Conservation (phyloP, 2,888 invertebrate species). For the Bugulina stolonifera region DNA sequence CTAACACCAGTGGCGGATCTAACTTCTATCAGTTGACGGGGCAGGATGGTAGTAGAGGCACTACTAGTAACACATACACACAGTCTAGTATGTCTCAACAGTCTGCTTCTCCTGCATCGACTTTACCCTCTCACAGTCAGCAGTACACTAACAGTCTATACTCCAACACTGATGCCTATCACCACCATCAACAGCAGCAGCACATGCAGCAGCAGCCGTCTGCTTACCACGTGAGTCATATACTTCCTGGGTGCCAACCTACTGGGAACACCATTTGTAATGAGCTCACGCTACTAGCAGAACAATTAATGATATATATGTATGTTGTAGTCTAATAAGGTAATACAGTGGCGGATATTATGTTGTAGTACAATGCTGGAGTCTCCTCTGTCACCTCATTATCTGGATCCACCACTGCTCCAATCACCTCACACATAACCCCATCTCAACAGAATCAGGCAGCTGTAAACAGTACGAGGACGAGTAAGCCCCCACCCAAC, state of each 20-base stretch:
- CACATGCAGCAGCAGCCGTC: background rate
- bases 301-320: no score
- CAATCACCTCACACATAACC: background rate
- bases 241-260: no score
- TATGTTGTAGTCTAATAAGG: no score
- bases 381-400: background rate
- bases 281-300: no score
- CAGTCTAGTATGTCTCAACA: background rate
- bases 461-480: background rate
- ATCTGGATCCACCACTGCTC: background rate
- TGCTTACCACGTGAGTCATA: background rate
- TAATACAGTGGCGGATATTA: no score
- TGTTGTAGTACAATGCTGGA: conserved; percentile 15
- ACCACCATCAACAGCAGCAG: background rate
- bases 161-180: background rate
- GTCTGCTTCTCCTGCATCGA: background rate
- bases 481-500: background rate
- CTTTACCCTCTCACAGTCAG: background rate
- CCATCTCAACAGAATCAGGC: background rate
- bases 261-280: no score
- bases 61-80: background rate
- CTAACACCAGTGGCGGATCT: background rate
- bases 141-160: conserved; percentile 23
- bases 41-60: background rate
- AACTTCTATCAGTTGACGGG: background rate